Conservation (phyloP, 2,113 vertebrate genomes). For the Polyodon spathula region DNA sequence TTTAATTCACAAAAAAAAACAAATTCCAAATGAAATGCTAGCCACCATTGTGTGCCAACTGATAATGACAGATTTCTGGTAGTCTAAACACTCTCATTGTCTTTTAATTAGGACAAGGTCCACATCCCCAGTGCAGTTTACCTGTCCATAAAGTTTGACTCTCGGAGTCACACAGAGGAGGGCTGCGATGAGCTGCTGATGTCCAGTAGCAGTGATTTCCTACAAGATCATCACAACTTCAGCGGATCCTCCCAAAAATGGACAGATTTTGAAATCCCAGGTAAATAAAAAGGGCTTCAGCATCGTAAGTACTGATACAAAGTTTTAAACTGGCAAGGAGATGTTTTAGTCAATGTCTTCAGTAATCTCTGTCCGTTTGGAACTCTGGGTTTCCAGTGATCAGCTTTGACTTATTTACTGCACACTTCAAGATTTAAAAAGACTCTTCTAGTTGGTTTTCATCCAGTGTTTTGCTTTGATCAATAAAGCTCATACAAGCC, state of each 20-base stretch:
- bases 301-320: accelerated
- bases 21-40: too few species aligned
- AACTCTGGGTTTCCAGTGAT: too few species aligned
- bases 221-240: slow-evolving; percentile 87
- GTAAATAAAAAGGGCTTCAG: slow-evolving; percentile 36
- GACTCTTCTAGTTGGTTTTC: too few species aligned
- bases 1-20: too few species aligned
- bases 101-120: slow-evolving; percentile 75
- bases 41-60: background rate
- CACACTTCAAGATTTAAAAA: too few species aligned
- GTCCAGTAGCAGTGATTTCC: slow-evolving; percentile 84
- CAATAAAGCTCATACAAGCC: too few species aligned
- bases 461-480: too few species aligned
- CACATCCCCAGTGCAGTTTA: slow-evolving; percentile 96
- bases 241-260: slow-evolving; percentile 89
- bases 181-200: slow-evolving; percentile 90
- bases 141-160: slow-evolving; percentile 87
- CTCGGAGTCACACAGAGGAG: slow-evolving; percentile 87
- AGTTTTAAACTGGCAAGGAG: too few species aligned
- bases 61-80: background rate
- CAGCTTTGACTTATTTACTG: too few species aligned
- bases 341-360: background rate
- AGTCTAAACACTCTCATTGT: background rate
- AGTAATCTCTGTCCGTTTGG: too few species aligned
- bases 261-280: slow-evolving; percentile 91